A percentile compares a stretch with the other conserved stretches of the same genome.
These are phyloP conservation scores for Nemoura dubitans DNA, from an alignment of 2,888 invertebrate species.

Conservation along the genomic window DNA sequence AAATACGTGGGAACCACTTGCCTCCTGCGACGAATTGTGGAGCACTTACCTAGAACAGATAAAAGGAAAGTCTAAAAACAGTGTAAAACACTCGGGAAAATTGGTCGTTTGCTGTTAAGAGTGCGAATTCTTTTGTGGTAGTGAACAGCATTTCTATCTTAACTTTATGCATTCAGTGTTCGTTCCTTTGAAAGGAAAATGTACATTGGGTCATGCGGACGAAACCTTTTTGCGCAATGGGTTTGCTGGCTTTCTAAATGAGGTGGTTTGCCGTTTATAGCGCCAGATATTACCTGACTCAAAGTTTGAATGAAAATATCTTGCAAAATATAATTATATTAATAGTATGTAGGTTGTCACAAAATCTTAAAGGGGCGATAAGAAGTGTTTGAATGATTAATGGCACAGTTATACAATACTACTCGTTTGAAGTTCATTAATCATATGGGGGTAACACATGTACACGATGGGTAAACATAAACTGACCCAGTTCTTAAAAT, in stretches of 20 bases:
- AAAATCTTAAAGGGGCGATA: no score
- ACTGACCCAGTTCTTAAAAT: not conserved
- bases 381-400: no score
- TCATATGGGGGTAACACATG: not conserved
- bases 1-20: not conserved
- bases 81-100: not conserved
- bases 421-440: not conserved
- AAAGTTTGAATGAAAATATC: not conserved
- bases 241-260: no score
- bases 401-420: not conserved
- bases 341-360: no score
- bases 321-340: no score
- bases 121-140: not conserved
- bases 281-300: no score
- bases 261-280: no score
- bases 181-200: no score
- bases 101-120: not conserved
- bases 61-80: not conserved
- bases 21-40: not conserved
- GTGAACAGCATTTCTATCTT: not conserved
- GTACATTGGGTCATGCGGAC: no score
- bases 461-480: not conserved
- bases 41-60: conserved; percentile 7
- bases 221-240: no score
- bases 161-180: not conserved